These are phyloP conservation scores for Dione vanillae DNA, from an alignment of 2,888 invertebrate genomes.

Conservation along the genomic window DNA sequence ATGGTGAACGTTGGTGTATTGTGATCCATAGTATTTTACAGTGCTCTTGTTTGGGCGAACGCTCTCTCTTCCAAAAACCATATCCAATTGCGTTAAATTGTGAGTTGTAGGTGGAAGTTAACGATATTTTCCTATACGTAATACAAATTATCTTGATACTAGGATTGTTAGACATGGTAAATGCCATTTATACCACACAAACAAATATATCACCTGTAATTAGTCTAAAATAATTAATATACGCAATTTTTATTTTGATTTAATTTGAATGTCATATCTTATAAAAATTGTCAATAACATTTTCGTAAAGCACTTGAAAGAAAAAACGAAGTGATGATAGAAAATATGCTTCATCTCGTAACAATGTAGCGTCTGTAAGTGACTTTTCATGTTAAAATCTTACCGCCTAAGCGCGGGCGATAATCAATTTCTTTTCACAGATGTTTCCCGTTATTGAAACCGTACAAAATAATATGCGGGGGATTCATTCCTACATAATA, in stretches of 20 bases:
- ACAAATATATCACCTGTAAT: too few species aligned
- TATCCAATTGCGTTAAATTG: too few species aligned
- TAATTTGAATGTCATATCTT: background rate
- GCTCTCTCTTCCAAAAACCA: too few species aligned
- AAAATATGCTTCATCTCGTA: constrained; percentile 9
- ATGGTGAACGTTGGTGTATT: too few species aligned
- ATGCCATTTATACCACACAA: too few species aligned
- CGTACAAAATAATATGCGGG: constrained; percentile 68
- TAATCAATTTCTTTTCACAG: constrained; percentile 74
- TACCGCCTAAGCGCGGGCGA: constrained; percentile 39
- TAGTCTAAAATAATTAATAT: background rate
- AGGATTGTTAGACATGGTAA: too few species aligned
- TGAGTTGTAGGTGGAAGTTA: too few species aligned
- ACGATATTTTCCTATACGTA: too few species aligned
- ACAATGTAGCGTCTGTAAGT: constrained; percentile 38
- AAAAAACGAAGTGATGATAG: constrained; percentile 10
- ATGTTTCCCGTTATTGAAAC: constrained; percentile 76
- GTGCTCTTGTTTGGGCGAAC: too few species aligned
- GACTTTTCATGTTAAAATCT: constrained; percentile 43
- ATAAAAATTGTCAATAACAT: background rate
- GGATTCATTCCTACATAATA: constrained; percentile 72
- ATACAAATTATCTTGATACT: too few species aligned
- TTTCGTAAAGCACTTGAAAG: background rate
- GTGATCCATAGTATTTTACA: too few species aligned
- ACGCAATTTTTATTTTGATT: background rate